A percentile compares a stretch with the other conserved stretches of the same genome.
These are phyloP conservation scores for Ictalurus furcatus DNA, from an alignment of 2,113 vertebrate species.

Conservation along the genomic window DNA sequence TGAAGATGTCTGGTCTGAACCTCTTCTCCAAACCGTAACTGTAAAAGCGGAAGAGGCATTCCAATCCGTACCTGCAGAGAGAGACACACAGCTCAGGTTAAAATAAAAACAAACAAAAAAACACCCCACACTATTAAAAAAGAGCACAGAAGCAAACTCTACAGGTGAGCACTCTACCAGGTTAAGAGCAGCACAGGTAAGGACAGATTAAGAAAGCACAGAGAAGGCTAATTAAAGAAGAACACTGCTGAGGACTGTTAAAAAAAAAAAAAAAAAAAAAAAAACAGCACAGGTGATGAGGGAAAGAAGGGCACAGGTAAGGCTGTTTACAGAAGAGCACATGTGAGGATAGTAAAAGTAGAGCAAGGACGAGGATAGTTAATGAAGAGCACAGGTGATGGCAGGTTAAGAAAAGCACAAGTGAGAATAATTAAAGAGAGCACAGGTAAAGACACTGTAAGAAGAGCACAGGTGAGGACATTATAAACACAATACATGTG, in stretches of 20 bases:
- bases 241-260: background rate
- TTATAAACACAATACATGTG: background rate
- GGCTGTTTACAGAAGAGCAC: background rate
- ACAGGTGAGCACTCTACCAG: background rate
- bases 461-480: background rate
- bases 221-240: background rate
- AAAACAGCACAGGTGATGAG: background rate
- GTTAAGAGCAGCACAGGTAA: background rate
- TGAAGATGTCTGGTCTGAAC: constrained; percentile 90
- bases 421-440: background rate
- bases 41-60: constrained; percentile 97
- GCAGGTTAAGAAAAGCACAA: background rate
- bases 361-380: background rate
- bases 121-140: background rate
- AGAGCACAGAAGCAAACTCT: background rate
- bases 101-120: background rate
- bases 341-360: background rate
- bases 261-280: background rate
- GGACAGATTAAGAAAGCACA: background rate
- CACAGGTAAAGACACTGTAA: no score
- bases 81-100: background rate
- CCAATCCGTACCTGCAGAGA: constrained; percentile 86
- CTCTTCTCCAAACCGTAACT: constrained; percentile 96
- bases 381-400: background rate
- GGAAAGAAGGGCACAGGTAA: background rate